Evolutionary conservation across 2,888 invertebrate species (phyloP).

Genomic region (Odontocolon sp.): DNA sequence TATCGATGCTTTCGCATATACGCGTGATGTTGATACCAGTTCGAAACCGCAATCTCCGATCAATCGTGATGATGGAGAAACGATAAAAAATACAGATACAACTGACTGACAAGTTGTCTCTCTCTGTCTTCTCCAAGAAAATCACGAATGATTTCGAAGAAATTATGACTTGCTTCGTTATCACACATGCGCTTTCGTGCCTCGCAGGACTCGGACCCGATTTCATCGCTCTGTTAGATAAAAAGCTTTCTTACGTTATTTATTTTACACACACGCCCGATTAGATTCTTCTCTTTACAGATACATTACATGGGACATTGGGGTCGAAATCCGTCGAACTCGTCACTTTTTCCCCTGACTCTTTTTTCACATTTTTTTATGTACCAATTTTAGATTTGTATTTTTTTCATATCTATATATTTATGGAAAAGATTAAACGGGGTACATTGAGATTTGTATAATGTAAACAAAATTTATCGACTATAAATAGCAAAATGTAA

Average conservation of each 20-base stretch:
- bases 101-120: neutral
- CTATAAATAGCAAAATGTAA: no score
- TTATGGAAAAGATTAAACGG: no score
- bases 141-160: constrained; percentile 10
- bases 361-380: no score
- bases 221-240: constrained; percentile 3
- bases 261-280: neutral
- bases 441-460: no score
- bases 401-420: no score
- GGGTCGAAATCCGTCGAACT: no score
- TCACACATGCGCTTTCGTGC: neutral
- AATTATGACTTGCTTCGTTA: constrained; percentile 21
- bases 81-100: neutral
- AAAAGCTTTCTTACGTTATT: neutral
- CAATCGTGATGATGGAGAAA: neutral
- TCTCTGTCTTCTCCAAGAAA: constrained; percentile 10
- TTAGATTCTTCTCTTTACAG: neutral
- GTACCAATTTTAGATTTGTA: no score
- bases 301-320: no score
- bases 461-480: no score
- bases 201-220: neutral
- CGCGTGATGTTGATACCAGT: neutral
- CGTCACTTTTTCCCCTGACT: no score
- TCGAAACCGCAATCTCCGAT: constrained; percentile 19
- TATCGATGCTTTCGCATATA: neutral